Base-by-base conservation (phyloP, 2,888 invertebrate genomes). In the Cacoxenus indagator region DNA sequence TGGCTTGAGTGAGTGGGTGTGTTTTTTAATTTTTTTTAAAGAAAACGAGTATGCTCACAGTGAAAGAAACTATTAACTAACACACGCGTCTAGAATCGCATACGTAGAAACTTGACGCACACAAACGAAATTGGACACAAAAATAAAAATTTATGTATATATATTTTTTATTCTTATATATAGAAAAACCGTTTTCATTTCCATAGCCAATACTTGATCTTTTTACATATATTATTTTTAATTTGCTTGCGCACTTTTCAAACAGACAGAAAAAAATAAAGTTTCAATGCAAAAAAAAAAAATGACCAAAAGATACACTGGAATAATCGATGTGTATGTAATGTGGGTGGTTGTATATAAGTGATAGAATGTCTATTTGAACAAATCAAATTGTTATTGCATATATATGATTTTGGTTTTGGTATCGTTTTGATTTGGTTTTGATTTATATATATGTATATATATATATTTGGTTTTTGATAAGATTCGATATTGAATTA, bases 351-450 rank as follows among this genome's bases (percentile, higher is more conserved):
- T 3, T 57, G 26, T 4, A 26, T 57, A 26, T 57, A 19, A 24
- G 57, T 57, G 57, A 24, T 3, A n/a, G 14, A 57, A 27, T 22
- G 26, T 24, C 31, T n/a, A n/a, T n/a, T n/a, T 9, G 43, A 43
- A n/a, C n/a, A 48, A 19, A n/a, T 48, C n/a, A 48, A 3, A 48
- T 4, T 31, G 9, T 31, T 31, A 31, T 31, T 71, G 68, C 68
- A 70, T 72, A 73, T 72, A 67, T 59, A 64, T 64, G 54, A 62
- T 70, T 54, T 70, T 70, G 59, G 45, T 62, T 72, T 72, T 70
- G 64, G 31, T 74, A 72, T 72, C 8, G 24, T 76, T 73, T 71
- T 71, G 75, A 68, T 71, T 76, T 75, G 70, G 65, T 73, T 75
- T 68, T 64, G 67, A 67, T 67, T 66, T 68, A 65, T 59, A 66